These are phyloP conservation scores for Pagetopsis macropterus DNA, from an alignment of 2,797 vertebrate genomes.

Conservation along the genomic window DNA sequence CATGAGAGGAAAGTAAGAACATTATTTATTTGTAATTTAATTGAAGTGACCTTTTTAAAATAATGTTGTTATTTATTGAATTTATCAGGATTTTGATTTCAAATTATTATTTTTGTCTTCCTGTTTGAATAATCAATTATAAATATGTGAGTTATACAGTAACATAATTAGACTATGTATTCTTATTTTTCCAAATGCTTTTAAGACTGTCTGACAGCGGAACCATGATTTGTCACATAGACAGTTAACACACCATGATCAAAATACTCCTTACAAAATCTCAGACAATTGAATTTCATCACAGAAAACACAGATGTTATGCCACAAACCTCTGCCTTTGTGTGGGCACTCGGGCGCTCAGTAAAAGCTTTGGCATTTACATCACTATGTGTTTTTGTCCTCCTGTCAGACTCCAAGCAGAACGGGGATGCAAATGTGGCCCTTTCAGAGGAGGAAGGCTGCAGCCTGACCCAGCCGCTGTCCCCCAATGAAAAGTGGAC, in stretches of 20 bases:
- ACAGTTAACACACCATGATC: constrained; percentile 44
- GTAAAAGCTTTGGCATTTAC: constrained; percentile 78
- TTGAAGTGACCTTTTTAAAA: not conserved
- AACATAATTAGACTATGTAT: not conserved
- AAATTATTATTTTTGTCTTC: not conserved
- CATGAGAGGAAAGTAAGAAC: not conserved
- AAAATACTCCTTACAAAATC: constrained; percentile 53
- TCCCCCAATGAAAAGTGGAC: constrained; percentile 86
- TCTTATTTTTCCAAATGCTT: constrained; percentile 23
- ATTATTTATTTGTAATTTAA: constrained; percentile 6
- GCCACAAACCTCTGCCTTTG: constrained; percentile 48
- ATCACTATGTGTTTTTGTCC: constrained; percentile 50
- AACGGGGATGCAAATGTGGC: constrained; percentile 93
- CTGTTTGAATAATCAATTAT: not conserved
- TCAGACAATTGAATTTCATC: constrained; percentile 66
- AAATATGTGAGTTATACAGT: constrained; percentile 8
- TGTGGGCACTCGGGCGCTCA: constrained; percentile 38
- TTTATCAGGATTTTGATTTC: constrained; percentile 1
- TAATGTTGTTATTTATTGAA: not conserved
- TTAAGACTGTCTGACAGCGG: constrained; percentile 39
- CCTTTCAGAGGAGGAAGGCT: constrained; percentile 91
- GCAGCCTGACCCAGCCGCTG: constrained; percentile 87
- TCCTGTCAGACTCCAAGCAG: constrained; percentile 92
- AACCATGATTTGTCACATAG: constrained; percentile 39
- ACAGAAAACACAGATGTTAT: constrained; percentile 56